These are phyloP conservation scores for Corythaeola cristata DNA, from an alignment of 2,113 vertebrate species.

Conservation along the genomic window DNA sequence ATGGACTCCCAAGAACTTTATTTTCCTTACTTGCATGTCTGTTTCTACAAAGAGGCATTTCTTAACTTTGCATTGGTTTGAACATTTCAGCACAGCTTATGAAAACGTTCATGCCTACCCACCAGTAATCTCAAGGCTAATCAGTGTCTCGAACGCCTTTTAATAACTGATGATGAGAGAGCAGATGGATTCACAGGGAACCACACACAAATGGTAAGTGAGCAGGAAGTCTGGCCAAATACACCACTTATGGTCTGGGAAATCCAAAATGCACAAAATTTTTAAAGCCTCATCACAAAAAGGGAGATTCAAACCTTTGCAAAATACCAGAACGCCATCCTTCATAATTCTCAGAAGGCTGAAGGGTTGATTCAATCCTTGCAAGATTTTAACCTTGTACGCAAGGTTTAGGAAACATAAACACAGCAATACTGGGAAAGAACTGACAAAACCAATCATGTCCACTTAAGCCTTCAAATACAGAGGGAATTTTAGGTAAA, in stretches of 20 bases:
- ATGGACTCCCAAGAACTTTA: not conserved
- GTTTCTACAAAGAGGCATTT: not conserved
- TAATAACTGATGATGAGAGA: slow-evolving; percentile 33
- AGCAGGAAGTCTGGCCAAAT: not conserved
- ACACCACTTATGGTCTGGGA: not conserved
- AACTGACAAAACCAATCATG: not conserved
- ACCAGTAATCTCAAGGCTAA: not conserved
- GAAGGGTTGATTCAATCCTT: not conserved
- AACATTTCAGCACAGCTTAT: not conserved
- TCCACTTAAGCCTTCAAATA: not conserved
- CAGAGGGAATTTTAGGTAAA: not conserved
- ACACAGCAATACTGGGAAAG: not conserved
- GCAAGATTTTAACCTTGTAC: not conserved
- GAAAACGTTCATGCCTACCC: not conserved
- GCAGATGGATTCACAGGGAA: slow-evolving; percentile 18
- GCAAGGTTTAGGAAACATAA: not conserved
- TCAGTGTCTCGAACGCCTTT: not conserved
- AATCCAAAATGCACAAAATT: not conserved
- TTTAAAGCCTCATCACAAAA: not conserved
- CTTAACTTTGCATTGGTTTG: not conserved
- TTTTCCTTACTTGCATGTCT: not conserved
- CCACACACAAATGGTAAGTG: not conserved
- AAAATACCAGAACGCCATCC: not conserved
- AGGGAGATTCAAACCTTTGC: not conserved
- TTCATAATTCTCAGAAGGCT: not conserved